Evolutionary conservation across 2,888 invertebrate genomes (phyloP), one percentile per base, ranked within the genome.

Genomic region (Helicoverpa assulta): DNA sequence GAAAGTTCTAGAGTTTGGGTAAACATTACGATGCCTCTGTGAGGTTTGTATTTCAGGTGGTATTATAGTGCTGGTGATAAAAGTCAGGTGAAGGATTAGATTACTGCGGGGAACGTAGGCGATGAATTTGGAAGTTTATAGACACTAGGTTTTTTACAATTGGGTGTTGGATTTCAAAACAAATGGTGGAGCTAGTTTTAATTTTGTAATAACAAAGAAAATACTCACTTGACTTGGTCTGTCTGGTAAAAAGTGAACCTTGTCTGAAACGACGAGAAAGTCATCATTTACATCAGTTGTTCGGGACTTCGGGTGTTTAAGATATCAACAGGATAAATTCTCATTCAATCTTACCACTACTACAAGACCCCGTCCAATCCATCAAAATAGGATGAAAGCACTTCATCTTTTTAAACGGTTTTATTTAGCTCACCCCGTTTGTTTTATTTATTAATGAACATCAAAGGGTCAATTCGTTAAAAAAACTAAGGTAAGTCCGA

Each of bases 401-500:
- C 66, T 71, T 5, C 37, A 70, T 68, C 57, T 60, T 68, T 70
- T 58, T 59, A n/a, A n/a, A n/a, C n/a, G n/a, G n/a, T n/a, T n/a
- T n/a, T n/a, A n/a, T n/a, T n/a, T n/a, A n/a, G n/a, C n/a, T n/a
- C n/a, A n/a, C n/a, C n/a, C n/a, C n/a, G n/a, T n/a, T n/a, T n/a
- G n/a, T n/a, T n/a, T n/a, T n/a, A n/a, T n/a, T n/a, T n/a, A n/a
- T n/a, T n/a, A 67, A 33, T 26, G 67, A 16, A 68, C 21, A 69
- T 56, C 60, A 77, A 82, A 75, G 68, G 76, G 57, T 76, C 64
- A 76, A 68, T 74, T 56, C 16, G 19, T 63, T 51, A 75, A 68
- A 70, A 70, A 70, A 64, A 62, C 62, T 57, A 71, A 79, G 63
- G 73, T 73, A 64, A 76, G 72, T 47, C 73, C 76, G 78, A 82